Percentiles rank a stretch among this genome's conserved stretches.
phyloP scores from a whole-genome alignment of 2,113 vertebrate species.

The Xyrauchen texanus region DNA sequence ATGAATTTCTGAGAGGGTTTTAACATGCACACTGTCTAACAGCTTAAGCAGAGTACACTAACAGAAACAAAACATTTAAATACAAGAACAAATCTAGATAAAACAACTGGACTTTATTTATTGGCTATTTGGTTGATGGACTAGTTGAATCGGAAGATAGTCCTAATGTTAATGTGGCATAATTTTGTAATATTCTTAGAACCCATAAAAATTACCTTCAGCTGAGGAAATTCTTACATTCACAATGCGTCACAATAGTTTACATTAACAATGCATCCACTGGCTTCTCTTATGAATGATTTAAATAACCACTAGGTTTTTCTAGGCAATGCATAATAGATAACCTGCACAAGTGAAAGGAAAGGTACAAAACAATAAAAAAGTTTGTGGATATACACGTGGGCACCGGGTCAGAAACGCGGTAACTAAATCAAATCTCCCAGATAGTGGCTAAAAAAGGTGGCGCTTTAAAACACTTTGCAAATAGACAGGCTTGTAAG shows the following conservation, averaged over 20 bases:
- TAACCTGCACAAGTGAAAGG: neutral
- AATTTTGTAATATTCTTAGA: too few relatives aligned
- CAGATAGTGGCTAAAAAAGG: too few relatives aligned
- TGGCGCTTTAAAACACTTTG: too few relatives aligned
- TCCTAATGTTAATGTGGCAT: neutral
- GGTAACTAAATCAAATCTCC: neutral
- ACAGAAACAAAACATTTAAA: too few relatives aligned
- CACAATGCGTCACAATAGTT: neutral
- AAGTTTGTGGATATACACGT: neutral
- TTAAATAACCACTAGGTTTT: constrained; percentile 8
- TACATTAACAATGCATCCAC: neutral
- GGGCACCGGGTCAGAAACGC: neutral
- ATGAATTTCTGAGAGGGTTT: too few relatives aligned
- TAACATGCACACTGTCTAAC: too few relatives aligned
- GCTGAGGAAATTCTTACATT: neutral
- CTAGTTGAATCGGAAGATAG: neutral
- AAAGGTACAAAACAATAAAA: neutral
- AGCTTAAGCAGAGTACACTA: too few relatives aligned
- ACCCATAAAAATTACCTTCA: too few relatives aligned
- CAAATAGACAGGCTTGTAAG: too few relatives aligned
- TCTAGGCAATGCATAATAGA: constrained; percentile 25
- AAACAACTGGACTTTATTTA: too few relatives aligned
- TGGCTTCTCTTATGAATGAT: neutral
- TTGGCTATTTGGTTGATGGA: too few relatives aligned
- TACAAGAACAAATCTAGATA: too few relatives aligned